Conservation (phyloP, 2,888 invertebrate species). For the Calameuta filiformis region DNA sequence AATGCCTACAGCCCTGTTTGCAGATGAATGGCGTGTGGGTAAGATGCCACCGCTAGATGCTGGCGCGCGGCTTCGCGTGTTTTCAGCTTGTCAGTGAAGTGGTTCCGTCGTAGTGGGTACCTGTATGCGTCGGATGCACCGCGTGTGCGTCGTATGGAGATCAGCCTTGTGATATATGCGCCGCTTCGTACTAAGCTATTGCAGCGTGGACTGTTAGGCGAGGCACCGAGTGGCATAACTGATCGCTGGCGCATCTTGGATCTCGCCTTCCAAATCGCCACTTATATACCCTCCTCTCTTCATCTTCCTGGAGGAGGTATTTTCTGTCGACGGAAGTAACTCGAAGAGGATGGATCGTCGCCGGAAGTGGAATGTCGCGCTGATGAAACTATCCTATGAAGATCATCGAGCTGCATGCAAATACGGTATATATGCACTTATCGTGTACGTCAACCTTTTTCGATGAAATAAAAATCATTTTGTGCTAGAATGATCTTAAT, state of each 20-base stretch:
- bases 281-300: constrained; percentile 26
- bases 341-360: neutral
- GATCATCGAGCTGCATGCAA: neutral
- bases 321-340: neutral
- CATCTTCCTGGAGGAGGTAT: constrained; percentile 11
- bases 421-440: neutral
- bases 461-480: neutral
- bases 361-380: neutral
- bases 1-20: constrained; percentile 2
- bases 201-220: constrained; percentile 31
- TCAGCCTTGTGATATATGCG: constrained; percentile 33
- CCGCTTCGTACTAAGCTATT: constrained; percentile 28
- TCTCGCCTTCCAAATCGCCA: constrained; percentile 21
- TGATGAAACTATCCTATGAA: neutral
- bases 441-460: neutral
- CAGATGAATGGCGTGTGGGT: constrained; percentile 5
- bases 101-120: neutral
- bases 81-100: constrained; percentile 3
- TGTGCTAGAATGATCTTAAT: neutral
- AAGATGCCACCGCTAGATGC: constrained; percentile 3
- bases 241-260: constrained; percentile 34
- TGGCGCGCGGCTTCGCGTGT: neutral
- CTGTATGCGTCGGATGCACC: neutral
- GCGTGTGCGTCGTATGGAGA: constrained; percentile 15
- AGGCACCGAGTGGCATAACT: constrained; percentile 29